Evolutionary conservation across 2,797 vertebrate genomes (phyloP).

Genomic region (Chloroceryle inda): DNA sequence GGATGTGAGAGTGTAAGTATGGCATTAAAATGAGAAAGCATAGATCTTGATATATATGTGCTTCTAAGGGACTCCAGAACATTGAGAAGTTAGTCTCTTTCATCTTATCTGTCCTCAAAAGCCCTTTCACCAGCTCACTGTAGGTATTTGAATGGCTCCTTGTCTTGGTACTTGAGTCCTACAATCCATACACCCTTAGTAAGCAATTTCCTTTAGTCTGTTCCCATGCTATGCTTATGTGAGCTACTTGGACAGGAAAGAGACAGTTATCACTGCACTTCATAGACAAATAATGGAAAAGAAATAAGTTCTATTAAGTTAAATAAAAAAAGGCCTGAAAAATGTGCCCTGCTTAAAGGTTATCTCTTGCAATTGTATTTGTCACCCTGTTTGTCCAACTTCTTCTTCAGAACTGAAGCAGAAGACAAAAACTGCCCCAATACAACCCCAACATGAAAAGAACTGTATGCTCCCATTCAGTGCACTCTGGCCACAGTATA

Average conservation of each 20-base stretch:
- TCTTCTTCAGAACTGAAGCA: too few species aligned
- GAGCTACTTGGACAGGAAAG: not conserved
- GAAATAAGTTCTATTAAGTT: not conserved
- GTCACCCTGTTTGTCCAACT: too few species aligned
- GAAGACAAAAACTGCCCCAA: not conserved
- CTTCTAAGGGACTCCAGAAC: not conserved
- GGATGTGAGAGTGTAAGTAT: not conserved
- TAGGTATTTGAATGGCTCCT: not conserved
- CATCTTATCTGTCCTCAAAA: not conserved
- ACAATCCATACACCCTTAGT: not conserved
- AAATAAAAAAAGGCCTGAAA: not conserved
- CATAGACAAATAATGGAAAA: not conserved
- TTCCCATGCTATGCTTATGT: too few species aligned
- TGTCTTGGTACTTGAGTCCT: not conserved
- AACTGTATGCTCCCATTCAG: accelerated
- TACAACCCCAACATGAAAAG: not conserved
- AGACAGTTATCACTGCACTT: not conserved
- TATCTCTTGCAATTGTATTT: too few species aligned
- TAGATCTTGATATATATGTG: not conserved
- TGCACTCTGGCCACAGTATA: not conserved
- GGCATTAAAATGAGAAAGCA: not conserved
- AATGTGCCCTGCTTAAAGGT: not conserved
- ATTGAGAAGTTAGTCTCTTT: not conserved
- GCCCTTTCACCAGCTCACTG: not conserved
- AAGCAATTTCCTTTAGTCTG: not conserved